phyloP scores from a whole-genome alignment of 2,797 vertebrate genomes.

The Triplophysa yarkandensis region DNA sequence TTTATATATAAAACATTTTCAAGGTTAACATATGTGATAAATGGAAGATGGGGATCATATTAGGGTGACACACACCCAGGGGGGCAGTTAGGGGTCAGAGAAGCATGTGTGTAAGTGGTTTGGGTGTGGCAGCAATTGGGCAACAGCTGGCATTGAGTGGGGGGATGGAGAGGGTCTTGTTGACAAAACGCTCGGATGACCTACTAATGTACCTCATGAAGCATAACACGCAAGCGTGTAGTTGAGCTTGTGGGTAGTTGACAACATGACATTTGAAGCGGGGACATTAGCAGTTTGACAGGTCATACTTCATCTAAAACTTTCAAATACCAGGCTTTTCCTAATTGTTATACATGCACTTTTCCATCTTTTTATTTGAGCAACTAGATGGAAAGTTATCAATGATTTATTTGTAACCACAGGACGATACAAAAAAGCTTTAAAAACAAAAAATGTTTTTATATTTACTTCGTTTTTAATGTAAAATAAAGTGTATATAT shows the following conservation, averaged over 20 bases:
- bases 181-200: slow-evolving; percentile 28
- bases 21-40: slow-evolving; percentile 62
- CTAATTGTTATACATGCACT: neutral
- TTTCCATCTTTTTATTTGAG: neutral
- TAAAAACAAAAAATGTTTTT: neutral
- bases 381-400: neutral
- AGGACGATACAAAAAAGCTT: neutral
- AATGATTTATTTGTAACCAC: neutral
- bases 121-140: slow-evolving; percentile 33
- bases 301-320: neutral
- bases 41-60: slow-evolving; percentile 22
- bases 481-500: too few relatives aligned
- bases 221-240: neutral
- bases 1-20: neutral
- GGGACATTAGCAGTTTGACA: neutral
- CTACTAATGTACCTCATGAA: slow-evolving; percentile 27
- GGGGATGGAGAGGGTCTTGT: slow-evolving; percentile 34
- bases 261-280: slow-evolving; percentile 2
- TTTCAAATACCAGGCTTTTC: neutral
- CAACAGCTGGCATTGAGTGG: slow-evolving; percentile 47
- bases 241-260: slow-evolving; percentile 10
- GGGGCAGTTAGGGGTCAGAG: slow-evolving; percentile 21
- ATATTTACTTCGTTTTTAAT: too few relatives aligned
- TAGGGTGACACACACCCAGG: slow-evolving; percentile 25
- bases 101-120: slow-evolving; percentile 42